These are phyloP conservation scores for Drosophila nebulosa DNA, from an alignment of 1,140 invertebrate genomes.

Conservation along the genomic window DNA sequence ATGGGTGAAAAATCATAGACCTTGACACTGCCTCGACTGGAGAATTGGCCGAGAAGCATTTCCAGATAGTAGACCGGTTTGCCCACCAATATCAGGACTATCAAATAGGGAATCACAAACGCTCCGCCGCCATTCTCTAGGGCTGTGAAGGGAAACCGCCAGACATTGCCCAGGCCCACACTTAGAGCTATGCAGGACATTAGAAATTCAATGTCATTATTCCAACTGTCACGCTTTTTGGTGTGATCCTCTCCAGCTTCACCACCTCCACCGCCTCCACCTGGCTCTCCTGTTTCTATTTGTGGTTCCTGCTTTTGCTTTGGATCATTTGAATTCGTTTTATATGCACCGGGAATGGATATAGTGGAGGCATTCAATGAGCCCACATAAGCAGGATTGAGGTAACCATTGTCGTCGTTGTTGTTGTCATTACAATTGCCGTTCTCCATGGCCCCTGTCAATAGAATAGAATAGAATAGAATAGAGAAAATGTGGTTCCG, in stretches of 20 bases:
- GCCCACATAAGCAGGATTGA: constrained; percentile 63
- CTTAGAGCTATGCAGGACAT: constrained; percentile 95
- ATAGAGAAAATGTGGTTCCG: constrained; percentile 24
- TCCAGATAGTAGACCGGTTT: constrained; percentile 96
- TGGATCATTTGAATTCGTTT: constrained; percentile 8
- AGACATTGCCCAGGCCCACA: constrained; percentile 89
- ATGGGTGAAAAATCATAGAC: constrained; percentile 84
- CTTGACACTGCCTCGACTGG: constrained; percentile 87
- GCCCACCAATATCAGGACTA: constrained; percentile 91
- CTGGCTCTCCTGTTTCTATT: background rate
- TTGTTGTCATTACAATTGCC: constrained; percentile 17
- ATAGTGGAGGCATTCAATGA: constrained; percentile 57
- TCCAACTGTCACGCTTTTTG: constrained; percentile 87
- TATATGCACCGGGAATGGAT: constrained; percentile 72
- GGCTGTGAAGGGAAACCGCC: constrained; percentile 90
- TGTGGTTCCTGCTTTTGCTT: constrained; percentile 17
- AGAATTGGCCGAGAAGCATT: constrained; percentile 89
- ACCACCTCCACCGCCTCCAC: background rate
- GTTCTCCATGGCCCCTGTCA: constrained; percentile 43
- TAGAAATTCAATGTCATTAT: constrained; percentile 91
- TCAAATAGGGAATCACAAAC: constrained; percentile 92
- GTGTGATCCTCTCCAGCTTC: constrained; percentile 3
- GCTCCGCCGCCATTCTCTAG: constrained; percentile 89
- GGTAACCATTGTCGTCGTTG: constrained; percentile 51
- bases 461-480: constrained; percentile 36